A percentile compares a stretch with the other conserved stretches of the same genome.
phyloP scores from a whole-genome alignment of 2,888 invertebrate genomes.

The Trilocha varians region DNA sequence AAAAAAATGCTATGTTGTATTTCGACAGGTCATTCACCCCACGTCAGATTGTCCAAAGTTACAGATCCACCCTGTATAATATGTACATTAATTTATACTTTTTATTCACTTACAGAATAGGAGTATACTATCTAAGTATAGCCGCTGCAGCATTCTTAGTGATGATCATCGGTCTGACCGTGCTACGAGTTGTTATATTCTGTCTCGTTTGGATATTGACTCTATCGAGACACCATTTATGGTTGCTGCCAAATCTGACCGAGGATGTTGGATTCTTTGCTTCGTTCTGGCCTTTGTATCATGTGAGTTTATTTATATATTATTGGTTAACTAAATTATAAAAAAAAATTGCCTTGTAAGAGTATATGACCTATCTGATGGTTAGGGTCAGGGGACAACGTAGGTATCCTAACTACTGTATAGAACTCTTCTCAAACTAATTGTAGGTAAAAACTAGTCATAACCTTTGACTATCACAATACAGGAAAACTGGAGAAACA shows the following conservation, averaged over 20 bases:
- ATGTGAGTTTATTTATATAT: conserved; percentile 68
- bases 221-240: conserved; percentile 92
- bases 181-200: conserved; percentile 92
- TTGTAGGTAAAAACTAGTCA: too few species aligned
- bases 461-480: too few species aligned
- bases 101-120: conserved; percentile 73
- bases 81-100: neutral
- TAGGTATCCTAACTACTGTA: too few species aligned
- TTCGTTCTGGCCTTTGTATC: conserved; percentile 97
- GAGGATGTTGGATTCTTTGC: conserved; percentile 99
- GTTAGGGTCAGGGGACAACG: too few species aligned
- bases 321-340: neutral
- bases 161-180: conserved; percentile 90
- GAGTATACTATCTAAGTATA: conserved; percentile 97
- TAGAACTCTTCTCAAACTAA: too few species aligned
- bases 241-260: conserved; percentile 98
- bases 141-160: conserved; percentile 96
- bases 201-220: conserved; percentile 91
- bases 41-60: too few species aligned
- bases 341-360: too few species aligned
- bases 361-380: too few species aligned
- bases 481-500: too few species aligned
- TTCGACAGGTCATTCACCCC: too few species aligned
- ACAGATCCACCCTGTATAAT: too few species aligned
- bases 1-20: too few species aligned